A percentile compares a stretch with the other conserved stretches of the same genome.
phyloP scores from a whole-genome alignment of 2,888 invertebrate species.

The Tinea semifulvella region DNA sequence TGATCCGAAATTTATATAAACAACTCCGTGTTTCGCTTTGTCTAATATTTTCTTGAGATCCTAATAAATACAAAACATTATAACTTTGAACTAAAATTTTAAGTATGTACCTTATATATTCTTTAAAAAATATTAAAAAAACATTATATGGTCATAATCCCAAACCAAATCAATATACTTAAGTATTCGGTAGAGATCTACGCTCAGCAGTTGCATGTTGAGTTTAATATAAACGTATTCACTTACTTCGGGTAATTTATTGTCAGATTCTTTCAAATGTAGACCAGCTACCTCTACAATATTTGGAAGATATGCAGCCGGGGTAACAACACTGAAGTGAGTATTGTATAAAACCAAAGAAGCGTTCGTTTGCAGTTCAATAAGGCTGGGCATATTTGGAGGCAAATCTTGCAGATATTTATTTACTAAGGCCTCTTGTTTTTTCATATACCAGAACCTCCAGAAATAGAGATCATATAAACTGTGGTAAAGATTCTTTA shows the following conservation, averaged over 20 bases:
- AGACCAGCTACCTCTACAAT: constrained; percentile 66
- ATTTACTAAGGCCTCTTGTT: constrained; percentile 40
- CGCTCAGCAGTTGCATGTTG: too few relatives aligned
- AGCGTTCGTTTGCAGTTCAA: constrained; percentile 43
- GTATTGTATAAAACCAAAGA: constrained; percentile 54
- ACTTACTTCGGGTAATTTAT: constrained; percentile 38
- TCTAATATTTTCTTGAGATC: constrained; percentile 62
- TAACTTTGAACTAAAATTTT: constrained; percentile 11
- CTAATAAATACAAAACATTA: constrained; percentile 28
- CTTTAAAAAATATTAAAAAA: background rate
- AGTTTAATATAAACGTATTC: too few relatives aligned
- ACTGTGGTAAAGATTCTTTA: constrained; percentile 55
- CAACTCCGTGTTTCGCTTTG: constrained; percentile 56
- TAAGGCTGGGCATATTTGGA: constrained; percentile 42
- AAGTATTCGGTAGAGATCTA: too few relatives aligned
- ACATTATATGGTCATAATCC: too few relatives aligned
- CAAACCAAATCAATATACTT: too few relatives aligned
- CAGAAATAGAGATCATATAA: constrained; percentile 48
- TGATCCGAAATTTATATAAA: constrained; percentile 70
- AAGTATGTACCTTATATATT: background rate
- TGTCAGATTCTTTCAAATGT: constrained; percentile 45
- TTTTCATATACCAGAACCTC: constrained; percentile 42
- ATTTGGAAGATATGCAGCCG: constrained; percentile 61
- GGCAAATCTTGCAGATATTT: constrained; percentile 42
- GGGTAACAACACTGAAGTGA: constrained; percentile 55